These are phyloP conservation scores for Spheniscus mendiculus DNA, from an alignment of 2,113 vertebrate genomes.

Conservation along the genomic window DNA sequence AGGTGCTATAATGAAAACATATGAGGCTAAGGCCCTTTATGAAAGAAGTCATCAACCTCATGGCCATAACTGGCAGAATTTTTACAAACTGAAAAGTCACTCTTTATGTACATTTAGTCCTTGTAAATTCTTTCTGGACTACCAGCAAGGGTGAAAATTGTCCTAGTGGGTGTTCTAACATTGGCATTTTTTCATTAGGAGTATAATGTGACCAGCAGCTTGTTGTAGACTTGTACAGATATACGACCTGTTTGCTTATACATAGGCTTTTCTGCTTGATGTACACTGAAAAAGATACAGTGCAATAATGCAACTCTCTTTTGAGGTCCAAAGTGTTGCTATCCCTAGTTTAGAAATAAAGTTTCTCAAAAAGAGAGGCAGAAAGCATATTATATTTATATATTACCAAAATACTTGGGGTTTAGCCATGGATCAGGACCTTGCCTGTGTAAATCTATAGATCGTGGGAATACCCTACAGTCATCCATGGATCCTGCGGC, in stretches of 20 bases:
- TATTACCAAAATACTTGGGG: not conserved
- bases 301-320: not conserved
- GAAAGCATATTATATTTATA: not conserved
- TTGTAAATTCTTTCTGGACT: not conserved
- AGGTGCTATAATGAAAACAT: not conserved
- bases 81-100: not conserved
- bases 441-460: not conserved
- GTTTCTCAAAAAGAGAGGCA: not conserved
- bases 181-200: not conserved
- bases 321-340: not conserved
- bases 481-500: not conserved
- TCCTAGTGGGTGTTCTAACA: not conserved
- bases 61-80: not conserved
- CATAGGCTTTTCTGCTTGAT: not conserved
- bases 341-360: not conserved
- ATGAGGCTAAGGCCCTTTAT: not conserved
- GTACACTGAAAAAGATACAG: not conserved
- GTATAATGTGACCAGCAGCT: not conserved
- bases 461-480: not conserved
- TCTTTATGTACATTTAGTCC: not conserved
- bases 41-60: not conserved
- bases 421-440: not conserved
- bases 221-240: not conserved
- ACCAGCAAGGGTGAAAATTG: not conserved
- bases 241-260: not conserved